phyloP scores from a whole-genome alignment of 2,888 invertebrate genomes.

The Apotomis betuletana region DNA sequence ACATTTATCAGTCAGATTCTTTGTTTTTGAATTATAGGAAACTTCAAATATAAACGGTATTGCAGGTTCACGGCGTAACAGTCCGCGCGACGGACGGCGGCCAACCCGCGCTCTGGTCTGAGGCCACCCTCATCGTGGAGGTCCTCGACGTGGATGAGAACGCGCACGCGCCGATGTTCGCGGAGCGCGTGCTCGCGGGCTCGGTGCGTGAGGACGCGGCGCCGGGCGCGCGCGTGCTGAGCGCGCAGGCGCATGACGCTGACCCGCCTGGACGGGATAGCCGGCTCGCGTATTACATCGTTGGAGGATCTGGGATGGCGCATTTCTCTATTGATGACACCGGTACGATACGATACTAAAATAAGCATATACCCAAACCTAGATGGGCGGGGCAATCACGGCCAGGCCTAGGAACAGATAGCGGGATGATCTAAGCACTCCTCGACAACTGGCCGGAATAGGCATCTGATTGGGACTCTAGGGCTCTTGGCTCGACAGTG shows the following conservation, averaged over 20 bases:
- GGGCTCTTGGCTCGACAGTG: too few species aligned
- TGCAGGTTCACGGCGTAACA: slow-evolving; percentile 90
- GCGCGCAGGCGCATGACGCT: slow-evolving; percentile 89
- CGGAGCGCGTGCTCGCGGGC: slow-evolving; percentile 90
- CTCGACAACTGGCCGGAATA: too few species aligned
- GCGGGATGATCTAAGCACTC: too few species aligned
- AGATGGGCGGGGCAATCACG: too few species aligned
- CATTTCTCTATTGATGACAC: slow-evolving; percentile 95
- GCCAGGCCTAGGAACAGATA: too few species aligned
- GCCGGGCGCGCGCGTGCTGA: slow-evolving; percentile 89
- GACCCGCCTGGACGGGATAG: slow-evolving; percentile 92
- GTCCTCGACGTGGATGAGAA: slow-evolving; percentile 98
- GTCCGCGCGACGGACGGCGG: slow-evolving; percentile 94
- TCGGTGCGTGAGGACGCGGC: slow-evolving; percentile 92
- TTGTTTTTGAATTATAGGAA: too few species aligned
- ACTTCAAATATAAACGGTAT: too few species aligned
- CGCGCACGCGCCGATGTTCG: slow-evolving; percentile 91
- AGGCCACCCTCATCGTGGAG: slow-evolving; percentile 92
- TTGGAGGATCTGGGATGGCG: slow-evolving; percentile 95
- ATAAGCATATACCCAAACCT: too few species aligned
- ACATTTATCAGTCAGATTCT: too few species aligned
- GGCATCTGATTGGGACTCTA: too few species aligned
- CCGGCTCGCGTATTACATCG: slow-evolving; percentile 92
- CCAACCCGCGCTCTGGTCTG: slow-evolving; percentile 90
- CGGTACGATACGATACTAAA: slow-evolving; percentile 80